phyloP scores from a whole-genome alignment of 2,888 invertebrate genomes.

The Phanerotoma sp. region DNA sequence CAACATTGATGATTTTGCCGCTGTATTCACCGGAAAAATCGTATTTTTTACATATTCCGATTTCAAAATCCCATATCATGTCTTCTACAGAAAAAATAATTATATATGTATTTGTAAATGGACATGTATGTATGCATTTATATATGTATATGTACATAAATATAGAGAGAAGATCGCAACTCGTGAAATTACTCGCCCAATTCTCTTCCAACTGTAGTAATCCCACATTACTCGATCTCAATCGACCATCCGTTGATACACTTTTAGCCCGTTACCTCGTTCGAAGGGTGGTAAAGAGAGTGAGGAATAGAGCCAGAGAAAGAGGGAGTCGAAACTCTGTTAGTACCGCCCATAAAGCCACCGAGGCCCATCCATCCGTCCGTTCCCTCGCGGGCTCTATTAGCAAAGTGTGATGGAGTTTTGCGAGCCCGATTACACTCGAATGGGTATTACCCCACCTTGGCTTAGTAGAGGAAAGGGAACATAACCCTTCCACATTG shows the following conservation, averaged over 20 bases:
- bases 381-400: constrained; percentile 53
- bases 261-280: constrained; percentile 39
- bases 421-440: constrained; percentile 59
- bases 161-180: not conserved
- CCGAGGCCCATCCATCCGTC: constrained; percentile 43
- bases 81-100: no score
- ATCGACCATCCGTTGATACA: constrained; percentile 19
- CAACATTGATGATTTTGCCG: no score
- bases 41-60: no score
- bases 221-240: not conserved
- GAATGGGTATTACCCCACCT: constrained; percentile 56
- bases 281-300: not conserved
- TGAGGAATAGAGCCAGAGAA: not conserved
- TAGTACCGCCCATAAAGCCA: constrained; percentile 42
- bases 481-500: constrained; percentile 20
- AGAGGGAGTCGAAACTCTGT: constrained; percentile 18
- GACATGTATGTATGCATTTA: constrained; percentile 25
- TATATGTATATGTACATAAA: not conserved
- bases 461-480: constrained; percentile 17
- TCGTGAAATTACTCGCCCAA: constrained; percentile 2
- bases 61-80: no score
- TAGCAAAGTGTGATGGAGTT: constrained; percentile 59
- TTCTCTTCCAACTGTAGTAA: not conserved
- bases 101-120: no score
- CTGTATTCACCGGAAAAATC: no score